phyloP scores from a whole-genome alignment of 2,797 vertebrate genomes.

The Xenentodon cancila region DNA sequence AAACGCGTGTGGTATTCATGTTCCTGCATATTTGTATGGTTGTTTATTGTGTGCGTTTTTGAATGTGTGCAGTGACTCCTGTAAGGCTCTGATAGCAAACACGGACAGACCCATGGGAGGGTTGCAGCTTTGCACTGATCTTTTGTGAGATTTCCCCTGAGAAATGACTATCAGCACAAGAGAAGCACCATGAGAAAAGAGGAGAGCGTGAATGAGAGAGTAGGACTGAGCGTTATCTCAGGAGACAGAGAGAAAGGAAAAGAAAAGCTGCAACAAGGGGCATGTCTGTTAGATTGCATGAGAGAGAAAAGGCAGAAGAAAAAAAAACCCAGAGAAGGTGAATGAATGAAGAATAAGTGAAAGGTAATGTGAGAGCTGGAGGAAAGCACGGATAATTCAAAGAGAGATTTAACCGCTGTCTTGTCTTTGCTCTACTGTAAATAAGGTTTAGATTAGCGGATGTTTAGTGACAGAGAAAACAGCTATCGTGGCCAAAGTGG shows the following conservation, averaged over 20 bases:
- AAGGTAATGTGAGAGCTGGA: neutral
- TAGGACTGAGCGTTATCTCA: conserved; percentile 11
- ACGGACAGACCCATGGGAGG: conserved; percentile 70
- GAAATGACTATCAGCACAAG: conserved; percentile 50
- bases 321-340: neutral
- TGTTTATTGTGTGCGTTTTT: conserved; percentile 20
- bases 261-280: conserved; percentile 5
- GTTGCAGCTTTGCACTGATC: conserved; percentile 57
- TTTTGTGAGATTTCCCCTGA: conserved; percentile 54
- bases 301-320: conserved; percentile 6
- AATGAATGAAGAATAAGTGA: conserved; percentile 1
- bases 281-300: conserved; percentile 16
- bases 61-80: conserved; percentile 43
- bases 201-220: conserved; percentile 29
- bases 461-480: neutral
- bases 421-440: conserved; percentile 2
- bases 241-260: conserved; percentile 15
- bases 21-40: conserved; percentile 6
- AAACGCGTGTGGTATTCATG: conserved; percentile 25
- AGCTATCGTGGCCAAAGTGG: neutral
- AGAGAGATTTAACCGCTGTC: neutral
- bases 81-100: conserved; percentile 70
- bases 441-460: neutral
- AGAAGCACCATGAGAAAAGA: conserved; percentile 48
- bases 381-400: neutral